Evolutionary conservation across 2,113 vertebrate species (phyloP), one percentile per base, ranked within the genome.

Genomic region (Rostratula benghalensis): DNA sequence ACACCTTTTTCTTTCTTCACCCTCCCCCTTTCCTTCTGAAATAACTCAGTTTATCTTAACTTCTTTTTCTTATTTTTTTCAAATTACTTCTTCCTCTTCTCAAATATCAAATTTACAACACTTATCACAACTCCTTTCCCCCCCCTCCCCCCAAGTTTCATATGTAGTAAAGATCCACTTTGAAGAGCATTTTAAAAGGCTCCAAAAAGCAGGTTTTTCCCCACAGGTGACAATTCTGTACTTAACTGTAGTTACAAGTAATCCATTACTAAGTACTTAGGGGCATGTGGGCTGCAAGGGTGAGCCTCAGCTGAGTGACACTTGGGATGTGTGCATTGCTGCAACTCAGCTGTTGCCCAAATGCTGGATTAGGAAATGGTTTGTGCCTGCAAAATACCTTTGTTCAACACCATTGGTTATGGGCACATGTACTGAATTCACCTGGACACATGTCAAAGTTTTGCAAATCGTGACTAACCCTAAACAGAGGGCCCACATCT

Each of bases 341-440:
- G 61, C 43, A 51, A 10, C 35, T 15, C 60, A 19, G 59, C 65
- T 63, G 78, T 37, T 31, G 60, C 54, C 28, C 51, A 75, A 14
- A 41, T 1, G 1, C 46, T 30, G 18, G 31, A 60, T 46, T 59
- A 76, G 57, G 23, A 41, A 89, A 74, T 10, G 60, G 24, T 64
- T 69, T 48, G 39, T 71, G n/a, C 33, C 56, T 67, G 14, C 28
- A 71, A 87, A 91, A 93, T 28, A 76, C 41, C 61, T 93, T 87
- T 79, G 31, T 13, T 61, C 79, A 48, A 19, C 28, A 19, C 0
- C 0, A 0, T 5, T 28, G 21, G 22, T 31, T 53, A 39, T 3
- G 2, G 2, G 53, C n/a, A 50, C 46, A 31, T 9, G 25, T 4
- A 30, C 21, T 45, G 5, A n/a, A 21, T 74, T 77, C 53, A 67